These are phyloP conservation scores for Penaeus chinensis DNA, from an alignment of 1,140 invertebrate genomes.

Conservation along the genomic window DNA sequence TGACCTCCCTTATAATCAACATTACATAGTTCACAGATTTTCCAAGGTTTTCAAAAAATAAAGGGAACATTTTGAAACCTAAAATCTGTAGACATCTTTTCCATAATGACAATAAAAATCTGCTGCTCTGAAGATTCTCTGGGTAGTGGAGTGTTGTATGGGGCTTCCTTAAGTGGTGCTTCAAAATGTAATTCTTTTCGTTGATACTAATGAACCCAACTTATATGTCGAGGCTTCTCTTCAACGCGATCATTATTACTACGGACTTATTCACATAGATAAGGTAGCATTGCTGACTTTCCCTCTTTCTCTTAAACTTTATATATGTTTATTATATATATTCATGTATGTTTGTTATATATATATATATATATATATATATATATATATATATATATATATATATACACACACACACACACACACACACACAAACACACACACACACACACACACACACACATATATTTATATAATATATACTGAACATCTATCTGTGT, in stretches of 20 bases:
- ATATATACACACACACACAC: conserved; percentile 13
- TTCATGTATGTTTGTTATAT: not conserved
- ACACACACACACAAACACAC: not conserved
- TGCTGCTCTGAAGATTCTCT: too few relatives aligned
- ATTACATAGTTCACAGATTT: not conserved
- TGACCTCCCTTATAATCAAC: not conserved
- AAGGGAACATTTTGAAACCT: too few relatives aligned
- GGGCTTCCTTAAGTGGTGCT: too few relatives aligned
- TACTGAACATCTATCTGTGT: conserved; percentile 23
- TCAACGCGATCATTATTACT: too few relatives aligned
- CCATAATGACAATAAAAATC: too few relatives aligned
- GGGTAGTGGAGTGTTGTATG: too few relatives aligned
- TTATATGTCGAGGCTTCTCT: too few relatives aligned
- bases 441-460: conserved; percentile 5
- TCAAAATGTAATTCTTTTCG: too few relatives aligned
- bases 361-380: conserved; percentile 41
- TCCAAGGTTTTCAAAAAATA: not conserved
- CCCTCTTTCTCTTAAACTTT: not conserved
- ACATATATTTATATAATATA: conserved; percentile 38
- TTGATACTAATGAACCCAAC: too few relatives aligned
- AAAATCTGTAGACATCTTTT: too few relatives aligned
- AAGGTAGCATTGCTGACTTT: not conserved
- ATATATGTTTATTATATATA: not conserved
- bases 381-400: conserved; percentile 41
- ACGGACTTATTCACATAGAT: too few relatives aligned